These are phyloP conservation scores for Ibycter americanus DNA, from an alignment of 2,797 vertebrate species.

Conservation along the genomic window DNA sequence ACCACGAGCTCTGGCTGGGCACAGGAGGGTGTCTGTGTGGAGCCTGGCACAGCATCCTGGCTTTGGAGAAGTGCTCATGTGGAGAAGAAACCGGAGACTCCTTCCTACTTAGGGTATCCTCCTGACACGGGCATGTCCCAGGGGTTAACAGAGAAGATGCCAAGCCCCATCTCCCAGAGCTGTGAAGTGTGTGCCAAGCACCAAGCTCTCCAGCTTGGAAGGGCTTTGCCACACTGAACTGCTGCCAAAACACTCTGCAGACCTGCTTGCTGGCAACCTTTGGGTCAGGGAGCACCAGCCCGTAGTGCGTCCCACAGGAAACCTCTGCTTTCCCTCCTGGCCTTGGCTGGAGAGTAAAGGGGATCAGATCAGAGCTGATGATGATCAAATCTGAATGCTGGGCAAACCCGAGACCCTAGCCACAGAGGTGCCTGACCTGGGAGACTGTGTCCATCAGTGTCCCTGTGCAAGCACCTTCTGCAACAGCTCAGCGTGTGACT, in stretches of 20 bases:
- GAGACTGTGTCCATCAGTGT: neutral
- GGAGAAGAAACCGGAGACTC: neutral
- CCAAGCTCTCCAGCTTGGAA: neutral
- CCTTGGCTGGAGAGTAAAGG: neutral
- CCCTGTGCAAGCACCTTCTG: neutral
- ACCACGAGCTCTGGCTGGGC: accelerated
- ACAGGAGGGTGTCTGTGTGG: neutral
- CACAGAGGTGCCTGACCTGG: neutral
- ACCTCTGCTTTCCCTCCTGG: neutral
- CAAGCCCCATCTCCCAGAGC: neutral
- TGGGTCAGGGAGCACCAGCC: neutral
- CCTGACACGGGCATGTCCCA: accelerated
- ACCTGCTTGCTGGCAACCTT: neutral
- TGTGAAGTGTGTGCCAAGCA: neutral
- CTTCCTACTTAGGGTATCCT: neutral
- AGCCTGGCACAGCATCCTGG: neutral
- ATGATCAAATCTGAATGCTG: neutral
- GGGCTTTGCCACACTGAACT: neutral
- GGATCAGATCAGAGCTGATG: neutral
- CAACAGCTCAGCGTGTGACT: neutral
- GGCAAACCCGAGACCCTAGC: neutral
- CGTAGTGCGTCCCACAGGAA: neutral
- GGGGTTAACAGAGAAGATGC: neutral
- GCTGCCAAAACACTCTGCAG: neutral
- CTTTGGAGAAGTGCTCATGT: neutral